Percentiles rank a stretch among this genome's conserved stretches.
These are phyloP conservation scores for Spodoptera litura DNA, from an alignment of 1,140 invertebrate species.

Conservation along the genomic window DNA sequence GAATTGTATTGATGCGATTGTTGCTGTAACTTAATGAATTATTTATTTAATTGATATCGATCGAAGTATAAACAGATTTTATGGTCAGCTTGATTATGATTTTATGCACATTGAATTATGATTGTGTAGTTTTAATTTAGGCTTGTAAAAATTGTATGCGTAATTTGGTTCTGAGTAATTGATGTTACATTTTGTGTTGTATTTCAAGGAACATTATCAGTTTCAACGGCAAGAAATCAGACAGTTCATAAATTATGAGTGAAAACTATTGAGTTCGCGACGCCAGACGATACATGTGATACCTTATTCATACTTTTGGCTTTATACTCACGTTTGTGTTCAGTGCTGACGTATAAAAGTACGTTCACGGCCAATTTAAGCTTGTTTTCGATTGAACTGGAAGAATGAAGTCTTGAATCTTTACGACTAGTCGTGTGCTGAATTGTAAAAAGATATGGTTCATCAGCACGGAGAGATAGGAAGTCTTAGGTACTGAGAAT, in stretches of 20 bases:
- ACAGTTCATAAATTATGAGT: background rate
- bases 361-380: constrained; percentile 71
- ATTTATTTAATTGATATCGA: constrained; percentile 24
- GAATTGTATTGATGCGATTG: constrained; percentile 38
- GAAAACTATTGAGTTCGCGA: background rate
- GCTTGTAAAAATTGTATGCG: background rate
- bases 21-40: constrained; percentile 20
- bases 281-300: constrained; percentile 4
- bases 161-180: background rate
- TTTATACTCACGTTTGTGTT: constrained; percentile 36
- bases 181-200: too few relatives aligned
- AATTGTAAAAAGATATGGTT: constrained; percentile 29
- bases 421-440: constrained; percentile 39
- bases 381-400: constrained; percentile 57
- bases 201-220: too few relatives aligned
- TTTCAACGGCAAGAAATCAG: background rate
- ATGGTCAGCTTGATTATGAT: constrained; percentile 26
- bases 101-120: constrained; percentile 27
- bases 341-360: constrained; percentile 58
- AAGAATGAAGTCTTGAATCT: constrained; percentile 41
- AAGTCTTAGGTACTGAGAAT: background rate
- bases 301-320: constrained; percentile 47
- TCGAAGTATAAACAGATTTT: constrained; percentile 21
- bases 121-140: constrained; percentile 22
- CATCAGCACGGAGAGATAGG: background rate